These are phyloP conservation scores for Ditula angustiorana DNA, from an alignment of 2,888 invertebrate genomes.

Conservation along the genomic window DNA sequence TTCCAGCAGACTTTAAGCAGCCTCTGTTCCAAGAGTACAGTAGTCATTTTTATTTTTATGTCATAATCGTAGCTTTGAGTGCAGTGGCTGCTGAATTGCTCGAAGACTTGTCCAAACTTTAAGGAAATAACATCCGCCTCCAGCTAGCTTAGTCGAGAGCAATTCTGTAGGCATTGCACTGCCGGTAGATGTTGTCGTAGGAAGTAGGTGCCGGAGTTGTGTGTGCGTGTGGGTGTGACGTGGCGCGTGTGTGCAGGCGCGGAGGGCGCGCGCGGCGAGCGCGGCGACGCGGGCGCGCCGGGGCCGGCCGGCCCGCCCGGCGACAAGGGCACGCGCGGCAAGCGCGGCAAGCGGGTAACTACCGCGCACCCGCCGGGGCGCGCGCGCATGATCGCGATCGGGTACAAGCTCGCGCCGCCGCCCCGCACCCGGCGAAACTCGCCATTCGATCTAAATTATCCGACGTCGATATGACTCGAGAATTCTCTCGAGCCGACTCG, in stretches of 20 bases:
- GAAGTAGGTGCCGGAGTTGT: neutral
- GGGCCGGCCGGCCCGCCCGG: conserved; percentile 92
- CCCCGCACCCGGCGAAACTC: neutral
- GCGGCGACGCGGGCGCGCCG: conserved; percentile 91
- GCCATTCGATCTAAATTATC: neutral
- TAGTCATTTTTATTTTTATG: neutral
- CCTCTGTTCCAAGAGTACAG: neutral
- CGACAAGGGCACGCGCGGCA: conserved; percentile 96
- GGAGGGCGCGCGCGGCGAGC: conserved; percentile 90
- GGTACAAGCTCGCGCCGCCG: conserved; percentile 33
- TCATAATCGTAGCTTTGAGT: neutral
- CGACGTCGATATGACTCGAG: neutral
- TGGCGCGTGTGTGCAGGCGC: conserved; percentile 79
- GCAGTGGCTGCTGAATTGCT: conserved; percentile 6
- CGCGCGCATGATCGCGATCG: conserved; percentile 35
- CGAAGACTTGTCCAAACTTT: neutral
- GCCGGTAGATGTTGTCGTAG: conserved; percentile 22
- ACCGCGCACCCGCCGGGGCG: conserved; percentile 36
- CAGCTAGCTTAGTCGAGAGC: neutral
- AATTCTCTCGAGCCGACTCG: neutral
- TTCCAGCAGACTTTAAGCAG: neutral
- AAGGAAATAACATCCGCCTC: neutral
- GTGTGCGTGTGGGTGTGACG: conserved; percentile 40
- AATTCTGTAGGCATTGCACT: neutral
- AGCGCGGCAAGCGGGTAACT: conserved; percentile 96